Evolutionary conservation across 2,797 vertebrate genomes (phyloP), one percentile per base, ranked within the genome.

Genomic region (Tragelaphus oryx): DNA sequence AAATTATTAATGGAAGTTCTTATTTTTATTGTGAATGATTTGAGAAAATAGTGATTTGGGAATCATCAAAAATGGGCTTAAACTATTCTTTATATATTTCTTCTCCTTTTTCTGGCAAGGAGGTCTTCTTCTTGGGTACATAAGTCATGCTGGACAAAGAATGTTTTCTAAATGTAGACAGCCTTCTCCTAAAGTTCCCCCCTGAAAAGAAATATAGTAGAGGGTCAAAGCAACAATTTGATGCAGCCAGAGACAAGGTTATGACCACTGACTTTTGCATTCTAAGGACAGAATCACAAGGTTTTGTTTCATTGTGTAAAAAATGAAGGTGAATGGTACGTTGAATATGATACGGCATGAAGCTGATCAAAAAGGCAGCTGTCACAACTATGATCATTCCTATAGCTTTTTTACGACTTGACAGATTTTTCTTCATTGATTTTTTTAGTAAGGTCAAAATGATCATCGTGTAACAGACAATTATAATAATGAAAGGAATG

Each of bases 141-240:
- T 97, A 98, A 0, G 96, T 96, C 33, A 98, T 5, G 71, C 98
- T 99, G 97, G 98, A 98, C 55, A 89, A 96, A 0, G 98, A 97
- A 0, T 97, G 97, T 22, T 98, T 98, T 85, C 98, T 98, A 85
- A 99, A 97, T 0, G 99, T 99, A 62, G 99, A 98, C 1, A 99
- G 93, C 10, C 99, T 99, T 87, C 95, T 98, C 44, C 99, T 98
- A 97, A 99, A 99, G 96, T 99, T 99, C 13, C 99, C 99, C 0
- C 99, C 99, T 0, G 99, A 99, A 98, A 99, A 99, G 97, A 99
- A 99, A 87, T 99, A 99, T 13, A 99, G 98, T 89, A 99, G 97
- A 0, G 99, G 99, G 85, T 99, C 99, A 37, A 99, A 99, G 98
- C 99, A 99, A 30, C 99, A 99, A 94, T 99, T 99, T 97, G 99